Evolutionary conservation across 2,888 invertebrate species (phyloP), one percentile per base, ranked within the genome.

Genomic region (Himalopsyche japonica): DNA sequence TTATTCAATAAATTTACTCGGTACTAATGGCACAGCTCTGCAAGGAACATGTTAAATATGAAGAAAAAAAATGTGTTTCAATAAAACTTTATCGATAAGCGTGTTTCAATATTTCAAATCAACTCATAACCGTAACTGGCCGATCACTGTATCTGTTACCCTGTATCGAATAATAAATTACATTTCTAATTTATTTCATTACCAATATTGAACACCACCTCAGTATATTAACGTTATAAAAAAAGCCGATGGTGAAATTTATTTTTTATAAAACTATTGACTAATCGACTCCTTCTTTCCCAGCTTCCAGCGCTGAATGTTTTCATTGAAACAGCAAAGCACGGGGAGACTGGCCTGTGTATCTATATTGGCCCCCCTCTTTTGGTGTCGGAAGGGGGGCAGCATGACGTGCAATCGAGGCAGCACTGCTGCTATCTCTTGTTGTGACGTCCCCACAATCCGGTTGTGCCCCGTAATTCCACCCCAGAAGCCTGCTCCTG

Each of bases 381-480:
- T 81, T 82, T 84, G 77, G 30, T 83, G 85, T 88, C 89, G 89
- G 3, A 88, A 86, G 87, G 86, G 77, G 86, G 91, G 89, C 92
- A 92, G 89, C 92, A 92, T 81, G 91, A 91, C 86, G 92, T 92
- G 89, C 93, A 93, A 89, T 93, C 93, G 89, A 93, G 93, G 90
- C 93, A 92, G 91, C 92, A 90, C 89, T 92, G 92, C 88, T 92
- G 93, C 92, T 93, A 92, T 89, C 93, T 93, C 87, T 93, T 93
- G 87, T 93, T 92, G 80, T 87, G 87, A 84, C 92, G 91, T 77
- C 87, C 85, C 79, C 87, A 87, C 30, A 85, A 79, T 5, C 86
- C 86, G 5, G 79, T 64, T 83, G 89, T 90, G 34, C 87, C 86
- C 24, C 87, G 87, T 12, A 86, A 80, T 37, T 87, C 87, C 0